phyloP scores from a whole-genome alignment of 2,888 invertebrate genomes.

The Exocentrus adspersus region DNA sequence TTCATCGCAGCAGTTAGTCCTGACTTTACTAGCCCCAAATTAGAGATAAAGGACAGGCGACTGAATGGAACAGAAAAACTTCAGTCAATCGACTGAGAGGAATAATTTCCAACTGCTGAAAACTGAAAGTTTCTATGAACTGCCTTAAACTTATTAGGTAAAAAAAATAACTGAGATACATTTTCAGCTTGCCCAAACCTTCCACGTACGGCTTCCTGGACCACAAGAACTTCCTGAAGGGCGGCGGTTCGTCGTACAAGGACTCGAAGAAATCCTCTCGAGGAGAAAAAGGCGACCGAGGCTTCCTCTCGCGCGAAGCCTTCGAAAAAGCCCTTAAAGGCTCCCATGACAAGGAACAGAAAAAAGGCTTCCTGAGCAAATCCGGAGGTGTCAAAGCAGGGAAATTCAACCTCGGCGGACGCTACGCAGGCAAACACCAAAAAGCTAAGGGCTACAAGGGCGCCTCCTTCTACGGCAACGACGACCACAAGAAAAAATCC shows the following conservation, averaged over 20 bases:
- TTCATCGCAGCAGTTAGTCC: too few relatives aligned
- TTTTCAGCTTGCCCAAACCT: neutral
- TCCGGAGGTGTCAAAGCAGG: constrained; percentile 67
- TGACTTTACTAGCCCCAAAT: too few relatives aligned
- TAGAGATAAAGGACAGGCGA: too few relatives aligned
- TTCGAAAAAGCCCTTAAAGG: constrained; percentile 70
- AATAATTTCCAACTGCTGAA: too few relatives aligned
- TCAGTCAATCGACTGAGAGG: too few relatives aligned
- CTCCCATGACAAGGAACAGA: constrained; percentile 66
- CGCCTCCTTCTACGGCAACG: constrained; percentile 68
- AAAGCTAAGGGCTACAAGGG: constrained; percentile 68
- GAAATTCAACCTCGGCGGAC: constrained; percentile 67
- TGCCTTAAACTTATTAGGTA: too few relatives aligned
- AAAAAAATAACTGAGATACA: too few relatives aligned
- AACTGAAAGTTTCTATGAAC: too few relatives aligned
- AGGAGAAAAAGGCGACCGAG: constrained; percentile 69
- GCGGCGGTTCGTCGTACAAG: constrained; percentile 65
- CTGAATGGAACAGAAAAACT: too few relatives aligned
- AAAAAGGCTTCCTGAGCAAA: constrained; percentile 67
- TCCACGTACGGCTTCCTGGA: neutral
- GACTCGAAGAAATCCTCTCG: constrained; percentile 65
- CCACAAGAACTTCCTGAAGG: constrained; percentile 39
- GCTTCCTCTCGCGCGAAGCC: constrained; percentile 65
- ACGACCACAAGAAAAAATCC: constrained; percentile 73
- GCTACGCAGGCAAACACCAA: constrained; percentile 68